These are phyloP conservation scores for Gymnothorax javanicus DNA, from an alignment of 2,797 vertebrate genomes.

Conservation along the genomic window DNA sequence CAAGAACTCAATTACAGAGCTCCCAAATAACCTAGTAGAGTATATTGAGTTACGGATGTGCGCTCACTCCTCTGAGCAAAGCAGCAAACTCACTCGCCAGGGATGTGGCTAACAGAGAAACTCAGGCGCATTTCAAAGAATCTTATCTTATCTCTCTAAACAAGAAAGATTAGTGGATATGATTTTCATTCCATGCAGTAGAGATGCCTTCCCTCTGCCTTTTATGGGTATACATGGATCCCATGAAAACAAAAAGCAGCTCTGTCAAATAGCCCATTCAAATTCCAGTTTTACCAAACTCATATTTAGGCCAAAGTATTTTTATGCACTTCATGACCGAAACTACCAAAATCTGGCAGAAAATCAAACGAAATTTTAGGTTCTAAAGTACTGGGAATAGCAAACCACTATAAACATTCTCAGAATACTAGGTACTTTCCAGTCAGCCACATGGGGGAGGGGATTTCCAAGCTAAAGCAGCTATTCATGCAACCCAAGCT, in stretches of 20 bases:
- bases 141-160: neutral
- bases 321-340: neutral
- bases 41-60: neutral
- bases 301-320: neutral
- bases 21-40: neutral
- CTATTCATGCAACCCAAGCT: no score
- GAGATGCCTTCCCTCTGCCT: neutral
- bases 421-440: constrained; percentile 1
- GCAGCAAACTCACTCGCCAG: neutral
- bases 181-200: neutral
- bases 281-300: neutral
- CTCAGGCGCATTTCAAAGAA: neutral
- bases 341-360: neutral
- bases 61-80: neutral
- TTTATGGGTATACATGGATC: neutral
- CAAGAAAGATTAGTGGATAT: neutral
- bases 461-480: neutral
- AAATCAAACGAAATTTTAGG: neutral
- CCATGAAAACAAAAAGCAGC: neutral
- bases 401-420: no score
- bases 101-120: no score
- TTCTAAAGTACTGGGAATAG: no score
- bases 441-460: neutral
- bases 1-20: neutral
- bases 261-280: neutral